A percentile compares a stretch with the other conserved stretches of the same genome.
These are phyloP conservation scores for Anoura caudifer DNA, from an alignment of 2,113 vertebrate genomes.

Conservation along the genomic window DNA sequence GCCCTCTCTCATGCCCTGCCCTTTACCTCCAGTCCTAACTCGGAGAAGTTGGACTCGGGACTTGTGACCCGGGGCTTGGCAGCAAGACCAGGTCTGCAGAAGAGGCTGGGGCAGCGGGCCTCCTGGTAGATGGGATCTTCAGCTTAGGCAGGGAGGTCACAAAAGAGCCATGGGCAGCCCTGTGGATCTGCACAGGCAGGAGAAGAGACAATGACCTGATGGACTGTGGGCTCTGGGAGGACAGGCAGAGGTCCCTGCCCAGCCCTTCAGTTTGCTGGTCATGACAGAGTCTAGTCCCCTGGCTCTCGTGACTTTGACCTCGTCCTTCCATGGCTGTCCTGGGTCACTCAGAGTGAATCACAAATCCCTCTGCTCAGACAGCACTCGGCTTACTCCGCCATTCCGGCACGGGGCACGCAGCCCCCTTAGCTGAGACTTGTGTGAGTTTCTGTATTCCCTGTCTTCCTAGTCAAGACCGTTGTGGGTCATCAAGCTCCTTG, in stretches of 20 bases:
- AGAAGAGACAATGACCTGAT: background rate
- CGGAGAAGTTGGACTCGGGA: background rate
- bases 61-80: background rate
- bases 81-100: background rate
- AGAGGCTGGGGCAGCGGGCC: background rate
- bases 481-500: no score
- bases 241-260: background rate
- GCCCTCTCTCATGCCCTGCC: background rate
- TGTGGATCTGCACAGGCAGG: background rate
- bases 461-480: background rate
- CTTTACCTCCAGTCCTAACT: background rate
- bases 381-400: accelerated
- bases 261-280: background rate
- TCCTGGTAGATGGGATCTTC: background rate
- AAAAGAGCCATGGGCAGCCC: background rate
- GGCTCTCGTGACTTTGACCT: background rate
- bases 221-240: background rate
- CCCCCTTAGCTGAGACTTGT: background rate
- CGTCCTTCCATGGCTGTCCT: background rate
- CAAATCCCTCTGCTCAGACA: background rate
- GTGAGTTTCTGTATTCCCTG: accelerated
- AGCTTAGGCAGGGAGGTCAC: background rate
- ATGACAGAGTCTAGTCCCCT: background rate
- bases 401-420: no score
- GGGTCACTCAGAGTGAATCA: background rate